Conservation (phyloP, 2,888 invertebrate species). For the Globia sparganii region DNA sequence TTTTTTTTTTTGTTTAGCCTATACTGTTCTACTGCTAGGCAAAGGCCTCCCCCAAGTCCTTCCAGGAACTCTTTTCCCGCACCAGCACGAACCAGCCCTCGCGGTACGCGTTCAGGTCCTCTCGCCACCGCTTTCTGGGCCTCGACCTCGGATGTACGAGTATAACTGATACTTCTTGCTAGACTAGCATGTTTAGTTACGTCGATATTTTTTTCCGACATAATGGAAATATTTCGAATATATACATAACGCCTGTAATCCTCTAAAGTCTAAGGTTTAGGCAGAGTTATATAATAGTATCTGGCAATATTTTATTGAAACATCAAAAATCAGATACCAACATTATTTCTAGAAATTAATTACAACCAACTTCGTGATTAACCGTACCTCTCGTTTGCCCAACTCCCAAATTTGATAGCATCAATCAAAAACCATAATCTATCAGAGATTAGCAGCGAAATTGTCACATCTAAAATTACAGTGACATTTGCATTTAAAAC, state of each 20-base stretch:
- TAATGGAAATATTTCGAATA: neutral
- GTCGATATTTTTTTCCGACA: neutral
- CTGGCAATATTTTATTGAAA: neutral
- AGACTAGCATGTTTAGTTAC: neutral
- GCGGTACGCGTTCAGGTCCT: no score
- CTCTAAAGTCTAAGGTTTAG: fast-evolving
- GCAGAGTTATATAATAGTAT: neutral
- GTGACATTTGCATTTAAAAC: conserved; percentile 66
- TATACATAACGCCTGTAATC: neutral
- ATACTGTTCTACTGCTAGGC: no score
- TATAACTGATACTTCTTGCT: neutral
- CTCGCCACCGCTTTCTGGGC: no score
- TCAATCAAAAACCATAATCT: conserved; percentile 41
- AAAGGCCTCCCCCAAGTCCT: no score
- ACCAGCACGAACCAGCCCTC: no score
- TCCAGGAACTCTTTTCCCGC: no score
- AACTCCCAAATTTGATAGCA: conserved; percentile 6
- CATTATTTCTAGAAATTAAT: neutral
- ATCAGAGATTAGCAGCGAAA: conserved; percentile 48
- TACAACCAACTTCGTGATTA: neutral
- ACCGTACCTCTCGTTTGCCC: neutral
- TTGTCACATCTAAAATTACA: conserved; percentile 58
- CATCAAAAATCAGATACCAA: neutral
- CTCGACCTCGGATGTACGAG: no score
- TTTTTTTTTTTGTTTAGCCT: no score